Conservation (phyloP, 2,797 vertebrate genomes). For the Lophura swinhoii region DNA sequence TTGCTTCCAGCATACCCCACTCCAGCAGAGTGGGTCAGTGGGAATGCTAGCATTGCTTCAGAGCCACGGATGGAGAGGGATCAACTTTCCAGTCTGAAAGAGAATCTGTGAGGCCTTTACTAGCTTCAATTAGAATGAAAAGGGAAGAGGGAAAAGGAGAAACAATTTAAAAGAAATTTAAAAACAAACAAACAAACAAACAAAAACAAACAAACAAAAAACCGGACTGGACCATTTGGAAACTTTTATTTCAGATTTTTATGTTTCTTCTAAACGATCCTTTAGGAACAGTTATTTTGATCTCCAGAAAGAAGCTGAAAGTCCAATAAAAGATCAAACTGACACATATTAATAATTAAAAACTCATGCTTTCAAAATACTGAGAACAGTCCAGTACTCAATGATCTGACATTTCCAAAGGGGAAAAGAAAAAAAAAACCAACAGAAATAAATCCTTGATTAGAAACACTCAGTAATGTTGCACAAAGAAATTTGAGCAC, state of each 20-base stretch:
- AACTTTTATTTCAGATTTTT: neutral
- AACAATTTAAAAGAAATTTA: neutral
- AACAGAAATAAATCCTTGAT: neutral
- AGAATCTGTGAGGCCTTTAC: neutral
- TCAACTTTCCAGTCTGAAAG: neutral
- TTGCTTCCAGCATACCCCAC: neutral
- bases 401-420: neutral
- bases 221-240: fast-evolving
- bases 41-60: neutral
- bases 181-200: neutral
- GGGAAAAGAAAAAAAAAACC: neutral
- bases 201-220: too few relatives aligned
- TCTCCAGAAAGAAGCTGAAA: neutral
- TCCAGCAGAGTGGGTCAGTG: too few relatives aligned
- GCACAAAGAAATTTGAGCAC: neutral
- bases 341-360: neutral
- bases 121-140: neutral
- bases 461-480: neutral
- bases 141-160: neutral
- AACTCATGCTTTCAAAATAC: neutral
- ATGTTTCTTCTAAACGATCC: neutral
- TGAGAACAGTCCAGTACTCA: neutral
- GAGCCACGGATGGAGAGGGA: neutral
- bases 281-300: neutral
- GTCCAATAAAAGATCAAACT: neutral